A percentile compares a stretch with the other conserved stretches of the same genome.
Evolutionary conservation across 2,888 invertebrate species (phyloP).

Genomic region (Aplocera efformata): DNA sequence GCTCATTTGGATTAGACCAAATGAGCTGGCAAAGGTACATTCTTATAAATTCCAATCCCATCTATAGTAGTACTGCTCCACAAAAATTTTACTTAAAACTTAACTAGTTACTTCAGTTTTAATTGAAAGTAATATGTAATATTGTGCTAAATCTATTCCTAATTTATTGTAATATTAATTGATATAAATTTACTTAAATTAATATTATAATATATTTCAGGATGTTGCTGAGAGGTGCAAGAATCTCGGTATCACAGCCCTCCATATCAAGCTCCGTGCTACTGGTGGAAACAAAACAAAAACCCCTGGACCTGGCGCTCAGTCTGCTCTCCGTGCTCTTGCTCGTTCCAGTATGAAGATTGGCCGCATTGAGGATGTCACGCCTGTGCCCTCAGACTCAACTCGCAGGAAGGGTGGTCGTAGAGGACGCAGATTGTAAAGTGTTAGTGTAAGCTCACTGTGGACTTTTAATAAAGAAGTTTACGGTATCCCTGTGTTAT

Average conservation of each 20-base stretch:
- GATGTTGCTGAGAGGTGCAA: slow-evolving; percentile 99
- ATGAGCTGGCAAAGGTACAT: too few relatives aligned
- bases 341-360: slow-evolving; percentile 99
- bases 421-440: slow-evolving; percentile 99
- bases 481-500: slow-evolving; percentile 50
- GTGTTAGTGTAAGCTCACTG: slow-evolving; percentile 71
- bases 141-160: too few relatives aligned
- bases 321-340: slow-evolving; percentile 97
- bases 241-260: slow-evolving; percentile 96
- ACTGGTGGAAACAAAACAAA: slow-evolving; percentile 99
- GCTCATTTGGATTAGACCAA: too few relatives aligned
- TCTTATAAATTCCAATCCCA: too few relatives aligned
- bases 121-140: too few relatives aligned
- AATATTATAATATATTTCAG: slow-evolving; percentile 78
- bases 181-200: too few relatives aligned
- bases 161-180: too few relatives aligned
- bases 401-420: slow-evolving; percentile 99
- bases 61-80: too few relatives aligned
- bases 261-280: slow-evolving; percentile 98
- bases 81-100: too few relatives aligned
- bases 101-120: too few relatives aligned
- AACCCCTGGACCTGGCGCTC: slow-evolving; percentile 99
- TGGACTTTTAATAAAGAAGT: slow-evolving; percentile 67
- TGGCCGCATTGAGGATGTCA: slow-evolving; percentile 99
- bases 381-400: slow-evolving; percentile 99